Evolutionary conservation across 2,113 vertebrate genomes (phyloP).

Genomic region (Siphamia tubifer): DNA sequence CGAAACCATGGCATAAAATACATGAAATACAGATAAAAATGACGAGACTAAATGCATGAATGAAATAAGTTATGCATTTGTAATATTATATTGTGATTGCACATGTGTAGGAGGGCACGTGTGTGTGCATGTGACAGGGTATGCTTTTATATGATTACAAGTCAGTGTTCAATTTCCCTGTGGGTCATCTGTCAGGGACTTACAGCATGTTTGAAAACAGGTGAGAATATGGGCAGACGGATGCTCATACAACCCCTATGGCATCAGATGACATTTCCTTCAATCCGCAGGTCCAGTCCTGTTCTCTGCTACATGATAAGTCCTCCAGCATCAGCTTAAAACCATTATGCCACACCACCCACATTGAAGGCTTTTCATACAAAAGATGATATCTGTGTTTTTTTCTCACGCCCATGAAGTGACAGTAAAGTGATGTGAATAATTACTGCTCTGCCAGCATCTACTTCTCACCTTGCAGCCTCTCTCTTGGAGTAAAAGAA

Average conservation of each 20-base stretch:
- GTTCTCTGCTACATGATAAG: slow-evolving; percentile 55
- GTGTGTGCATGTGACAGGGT: neutral
- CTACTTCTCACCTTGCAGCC: slow-evolving; percentile 2
- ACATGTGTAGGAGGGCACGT: neutral
- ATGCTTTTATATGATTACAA: slow-evolving; percentile 4
- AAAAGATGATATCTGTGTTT: slow-evolving; percentile 53
- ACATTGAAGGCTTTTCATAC: slow-evolving; percentile 36
- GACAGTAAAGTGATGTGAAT: slow-evolving; percentile 42
- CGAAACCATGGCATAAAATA: neutral
- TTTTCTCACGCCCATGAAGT: slow-evolving; percentile 44
- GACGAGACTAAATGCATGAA: neutral
- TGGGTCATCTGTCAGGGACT: slow-evolving; percentile 26
- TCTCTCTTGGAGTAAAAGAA: slow-evolving; percentile 7
- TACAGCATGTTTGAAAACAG: slow-evolving; percentile 14
- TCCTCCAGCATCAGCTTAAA: slow-evolving; percentile 50
- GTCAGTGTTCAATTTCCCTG: slow-evolving; percentile 20
- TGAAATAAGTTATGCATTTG: neutral
- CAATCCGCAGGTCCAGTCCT: slow-evolving; percentile 66
- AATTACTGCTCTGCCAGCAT: neutral
- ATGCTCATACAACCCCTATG: slow-evolving; percentile 64
- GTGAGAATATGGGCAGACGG: slow-evolving; percentile 59
- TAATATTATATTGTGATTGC: neutral
- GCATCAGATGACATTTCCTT: slow-evolving; percentile 66
- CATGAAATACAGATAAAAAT: neutral
- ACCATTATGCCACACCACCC: slow-evolving; percentile 59